These are phyloP conservation scores for Trachelus stipa DNA, from an alignment of 2,888 invertebrate genomes.

Conservation along the genomic window DNA sequence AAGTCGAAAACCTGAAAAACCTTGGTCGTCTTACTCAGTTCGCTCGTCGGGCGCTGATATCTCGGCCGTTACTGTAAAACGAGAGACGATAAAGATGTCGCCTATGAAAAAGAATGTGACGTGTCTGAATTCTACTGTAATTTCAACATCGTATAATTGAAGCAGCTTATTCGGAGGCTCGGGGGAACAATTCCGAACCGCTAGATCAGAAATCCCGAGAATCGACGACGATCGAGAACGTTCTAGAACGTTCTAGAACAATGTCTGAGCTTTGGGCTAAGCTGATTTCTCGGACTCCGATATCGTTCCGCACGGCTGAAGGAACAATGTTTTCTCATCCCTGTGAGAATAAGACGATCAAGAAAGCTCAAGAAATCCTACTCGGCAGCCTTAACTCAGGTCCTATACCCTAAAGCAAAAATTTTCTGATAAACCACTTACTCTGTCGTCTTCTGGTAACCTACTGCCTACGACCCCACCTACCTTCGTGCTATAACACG, in stretches of 20 bases:
- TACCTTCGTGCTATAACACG: not conserved
- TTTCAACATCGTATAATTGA: constrained; percentile 3
- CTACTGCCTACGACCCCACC: not conserved
- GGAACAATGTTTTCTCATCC: not conserved
- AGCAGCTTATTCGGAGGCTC: not conserved
- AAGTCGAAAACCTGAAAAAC: not conserved
- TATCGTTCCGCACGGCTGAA: not conserved
- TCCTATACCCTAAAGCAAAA: not conserved
- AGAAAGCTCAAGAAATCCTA: not conserved
- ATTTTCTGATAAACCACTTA: not conserved
- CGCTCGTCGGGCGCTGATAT: not conserved
- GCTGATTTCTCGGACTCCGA: not conserved
- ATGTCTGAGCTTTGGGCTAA: no score
- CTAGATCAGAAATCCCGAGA: not conserved
- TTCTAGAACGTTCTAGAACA: no score
- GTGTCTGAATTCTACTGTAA: not conserved
- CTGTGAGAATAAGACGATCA: not conserved
- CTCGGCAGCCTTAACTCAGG: not conserved
- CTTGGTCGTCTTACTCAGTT: not conserved
- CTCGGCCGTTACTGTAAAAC: not conserved
- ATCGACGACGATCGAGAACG: no score
- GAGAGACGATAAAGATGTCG: not conserved
- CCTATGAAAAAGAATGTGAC: not conserved
- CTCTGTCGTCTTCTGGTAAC: not conserved
- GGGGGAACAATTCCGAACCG: constrained; percentile 4